Conservation (phyloP, 2,888 invertebrate species). For the Cheilosia vulpina region DNA sequence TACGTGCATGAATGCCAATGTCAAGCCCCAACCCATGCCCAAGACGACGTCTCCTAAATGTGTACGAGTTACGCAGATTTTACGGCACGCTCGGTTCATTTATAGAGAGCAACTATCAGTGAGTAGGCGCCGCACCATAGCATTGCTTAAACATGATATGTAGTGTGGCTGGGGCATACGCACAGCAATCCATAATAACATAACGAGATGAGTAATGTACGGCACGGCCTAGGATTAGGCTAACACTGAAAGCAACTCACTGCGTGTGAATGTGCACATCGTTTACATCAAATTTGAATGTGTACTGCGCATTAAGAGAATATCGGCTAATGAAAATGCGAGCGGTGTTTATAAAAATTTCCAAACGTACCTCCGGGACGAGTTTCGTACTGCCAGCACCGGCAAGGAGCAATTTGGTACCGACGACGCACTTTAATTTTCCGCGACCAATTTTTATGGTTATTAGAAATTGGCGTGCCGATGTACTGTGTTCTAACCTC, state of each 20-base stretch:
- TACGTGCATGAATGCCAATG: slow-evolving; percentile 60
- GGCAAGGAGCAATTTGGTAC: background rate
- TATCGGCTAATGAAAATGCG: slow-evolving; percentile 28
- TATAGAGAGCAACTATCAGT: slow-evolving; percentile 31
- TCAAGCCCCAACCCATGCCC: background rate
- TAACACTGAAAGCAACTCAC: too few species aligned
- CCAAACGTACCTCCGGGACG: slow-evolving; percentile 6
- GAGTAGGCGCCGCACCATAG: slow-evolving; percentile 21
- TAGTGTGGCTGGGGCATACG: slow-evolving; percentile 31
- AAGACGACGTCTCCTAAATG: slow-evolving; percentile 19
- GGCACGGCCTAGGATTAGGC: slow-evolving; percentile 8
- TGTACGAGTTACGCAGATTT: slow-evolving; percentile 43
- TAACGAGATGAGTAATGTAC: slow-evolving; percentile 40
- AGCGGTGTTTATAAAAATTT: slow-evolving; percentile 36
- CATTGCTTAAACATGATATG: slow-evolving; percentile 38
- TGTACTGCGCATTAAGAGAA: slow-evolving; percentile 31
- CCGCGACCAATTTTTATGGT: slow-evolving; percentile 56
- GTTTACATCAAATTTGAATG: background rate
- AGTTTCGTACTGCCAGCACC: background rate
- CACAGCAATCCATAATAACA: slow-evolving; percentile 37
- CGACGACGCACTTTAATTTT: background rate
- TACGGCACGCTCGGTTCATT: slow-evolving; percentile 29
- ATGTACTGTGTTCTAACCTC: slow-evolving; percentile 21
- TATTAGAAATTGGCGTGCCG: slow-evolving; percentile 64
- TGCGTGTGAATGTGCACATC: too few species aligned